Conservation (phyloP, 1,140 invertebrate species). For the Calliopsis andreniformis region DNA sequence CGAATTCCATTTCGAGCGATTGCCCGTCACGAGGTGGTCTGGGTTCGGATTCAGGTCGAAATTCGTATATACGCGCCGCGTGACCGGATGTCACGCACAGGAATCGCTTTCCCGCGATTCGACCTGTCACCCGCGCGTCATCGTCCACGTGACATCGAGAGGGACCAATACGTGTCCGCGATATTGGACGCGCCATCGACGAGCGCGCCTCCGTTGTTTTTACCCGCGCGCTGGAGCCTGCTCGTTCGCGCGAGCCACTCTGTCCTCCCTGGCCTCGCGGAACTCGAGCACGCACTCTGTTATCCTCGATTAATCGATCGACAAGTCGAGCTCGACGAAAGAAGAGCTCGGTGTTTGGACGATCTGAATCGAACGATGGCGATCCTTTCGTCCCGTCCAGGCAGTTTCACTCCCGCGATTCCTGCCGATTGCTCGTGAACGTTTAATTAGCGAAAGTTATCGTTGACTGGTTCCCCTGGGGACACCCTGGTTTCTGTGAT, state of each 20-base stretch:
- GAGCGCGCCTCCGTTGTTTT: constrained; percentile 33
- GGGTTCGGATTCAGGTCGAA: constrained; percentile 30
- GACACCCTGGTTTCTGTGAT: no score
- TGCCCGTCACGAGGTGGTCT: constrained; percentile 30
- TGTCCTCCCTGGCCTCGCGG: constrained; percentile 19
- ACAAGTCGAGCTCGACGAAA: not conserved
- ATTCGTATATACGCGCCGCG: constrained; percentile 47
- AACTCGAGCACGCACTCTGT: constrained; percentile 44
- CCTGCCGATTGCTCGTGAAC: no score
- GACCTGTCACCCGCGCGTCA: constrained; percentile 53
- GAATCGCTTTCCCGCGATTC: constrained; percentile 58
- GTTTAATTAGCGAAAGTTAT: no score
- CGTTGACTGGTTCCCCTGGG: no score
- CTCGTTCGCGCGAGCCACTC: not conserved
- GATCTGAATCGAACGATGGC: no score
- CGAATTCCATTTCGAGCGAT: constrained; percentile 61
- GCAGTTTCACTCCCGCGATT: no score
- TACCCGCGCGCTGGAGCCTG: constrained; percentile 20
- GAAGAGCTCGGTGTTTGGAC: constrained; percentile 2
- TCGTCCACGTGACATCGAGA: constrained; percentile 59
- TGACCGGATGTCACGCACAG: constrained; percentile 65
- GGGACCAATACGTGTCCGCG: constrained; percentile 21
- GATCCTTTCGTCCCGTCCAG: not conserved
- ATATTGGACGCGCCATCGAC: constrained; percentile 16
- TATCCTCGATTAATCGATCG: constrained; percentile 45